Conservation (phyloP, 2,888 invertebrate species). For the Sinelater perroti region DNA sequence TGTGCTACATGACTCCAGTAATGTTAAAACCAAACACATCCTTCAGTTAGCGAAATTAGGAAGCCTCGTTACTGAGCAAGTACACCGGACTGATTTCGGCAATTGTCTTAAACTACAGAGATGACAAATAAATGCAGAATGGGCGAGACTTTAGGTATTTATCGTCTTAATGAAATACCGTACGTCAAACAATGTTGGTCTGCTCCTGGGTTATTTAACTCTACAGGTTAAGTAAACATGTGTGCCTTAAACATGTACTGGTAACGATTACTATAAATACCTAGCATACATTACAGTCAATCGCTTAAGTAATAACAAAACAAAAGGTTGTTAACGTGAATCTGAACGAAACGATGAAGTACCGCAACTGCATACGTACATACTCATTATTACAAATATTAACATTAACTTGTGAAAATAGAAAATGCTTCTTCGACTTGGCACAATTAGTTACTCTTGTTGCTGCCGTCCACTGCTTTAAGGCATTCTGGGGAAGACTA, state of each 20-base stretch:
- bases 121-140: background rate
- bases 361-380: conserved; percentile 8
- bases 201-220: conserved; percentile 42
- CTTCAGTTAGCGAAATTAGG: background rate
- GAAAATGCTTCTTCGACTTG: conserved; percentile 33
- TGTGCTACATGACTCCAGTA: background rate
- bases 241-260: conserved; percentile 41
- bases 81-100: background rate
- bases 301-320: conserved; percentile 23
- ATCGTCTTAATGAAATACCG: conserved; percentile 8
- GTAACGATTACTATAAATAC: conserved; percentile 47
- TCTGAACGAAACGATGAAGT: conserved; percentile 11
- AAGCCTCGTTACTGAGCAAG: background rate
- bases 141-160: background rate
- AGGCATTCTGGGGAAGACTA: conserved; percentile 39
- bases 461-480: conserved; percentile 19
- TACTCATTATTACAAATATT: conserved; percentile 23
- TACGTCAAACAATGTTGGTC: conserved; percentile 42
- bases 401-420: conserved; percentile 37
- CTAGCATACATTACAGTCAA: conserved; percentile 32
- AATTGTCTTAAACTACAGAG: background rate
- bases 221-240: conserved; percentile 38
- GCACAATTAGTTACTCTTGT: conserved; percentile 32
- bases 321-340: conserved; percentile 26
- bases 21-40: conserved; percentile 1